These are phyloP conservation scores for Cyprinodon diabolis DNA, from an alignment of 2,797 vertebrate species.

Conservation along the genomic window DNA sequence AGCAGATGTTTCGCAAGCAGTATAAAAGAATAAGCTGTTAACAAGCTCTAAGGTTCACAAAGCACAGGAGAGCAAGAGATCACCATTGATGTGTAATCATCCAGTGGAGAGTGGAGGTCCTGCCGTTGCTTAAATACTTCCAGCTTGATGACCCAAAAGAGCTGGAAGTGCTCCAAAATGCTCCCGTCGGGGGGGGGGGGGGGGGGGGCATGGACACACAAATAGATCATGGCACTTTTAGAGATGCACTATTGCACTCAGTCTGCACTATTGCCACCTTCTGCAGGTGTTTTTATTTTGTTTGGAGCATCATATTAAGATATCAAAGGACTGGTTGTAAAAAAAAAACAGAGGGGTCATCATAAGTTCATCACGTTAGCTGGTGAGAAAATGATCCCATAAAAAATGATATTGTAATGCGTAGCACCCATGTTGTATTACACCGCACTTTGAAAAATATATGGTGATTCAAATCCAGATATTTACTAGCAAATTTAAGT, in stretches of 20 bases:
- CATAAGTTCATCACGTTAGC: slow-evolving; percentile 28
- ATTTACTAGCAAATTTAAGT: neutral
- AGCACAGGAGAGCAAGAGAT: too few relatives aligned
- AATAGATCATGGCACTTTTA: slow-evolving; percentile 7
- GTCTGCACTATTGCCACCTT: slow-evolving; percentile 30
- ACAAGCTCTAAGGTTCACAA: too few relatives aligned
- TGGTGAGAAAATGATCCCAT: slow-evolving; percentile 1
- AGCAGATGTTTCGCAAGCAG: too few relatives aligned
- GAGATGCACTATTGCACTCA: slow-evolving; percentile 17
- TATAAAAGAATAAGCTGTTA: too few relatives aligned
- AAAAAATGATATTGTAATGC: neutral
- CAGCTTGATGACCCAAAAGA: too few relatives aligned
- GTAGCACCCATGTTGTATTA: neutral
- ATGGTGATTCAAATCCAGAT: neutral
- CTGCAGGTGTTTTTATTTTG: slow-evolving; percentile 12
- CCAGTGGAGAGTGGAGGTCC: too few relatives aligned
- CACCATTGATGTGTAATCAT: too few relatives aligned
- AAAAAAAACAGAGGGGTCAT: slow-evolving; percentile 23
- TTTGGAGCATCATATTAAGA: slow-evolving; percentile 15
- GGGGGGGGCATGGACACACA: neutral
- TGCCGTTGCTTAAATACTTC: too few relatives aligned
- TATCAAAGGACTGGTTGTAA: slow-evolving; percentile 52
- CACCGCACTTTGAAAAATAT: slow-evolving; percentile 10
- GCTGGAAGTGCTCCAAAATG: too few relatives aligned
- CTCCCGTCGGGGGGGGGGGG: too few relatives aligned